phyloP scores from a whole-genome alignment of 2,113 vertebrate genomes.

The Otus sunia region DNA sequence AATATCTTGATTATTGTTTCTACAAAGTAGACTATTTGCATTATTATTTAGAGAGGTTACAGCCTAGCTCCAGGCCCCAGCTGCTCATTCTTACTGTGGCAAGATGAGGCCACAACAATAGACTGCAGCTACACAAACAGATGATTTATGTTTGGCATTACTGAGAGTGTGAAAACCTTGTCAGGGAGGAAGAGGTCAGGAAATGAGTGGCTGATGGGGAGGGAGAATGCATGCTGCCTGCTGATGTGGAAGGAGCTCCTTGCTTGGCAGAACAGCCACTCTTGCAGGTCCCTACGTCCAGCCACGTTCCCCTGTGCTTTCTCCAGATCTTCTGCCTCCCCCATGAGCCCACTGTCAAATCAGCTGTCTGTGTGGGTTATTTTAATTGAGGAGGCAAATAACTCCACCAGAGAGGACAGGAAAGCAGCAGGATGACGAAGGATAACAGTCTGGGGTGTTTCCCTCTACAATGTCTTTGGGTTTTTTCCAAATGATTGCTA shows the following conservation, averaged over 20 bases:
- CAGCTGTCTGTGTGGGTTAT: not conserved
- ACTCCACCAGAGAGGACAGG: not conserved
- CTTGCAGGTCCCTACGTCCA: not conserved
- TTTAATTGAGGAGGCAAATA: not conserved
- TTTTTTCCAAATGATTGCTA: not conserved
- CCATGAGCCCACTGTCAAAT: not conserved
- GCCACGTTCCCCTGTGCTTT: not conserved
- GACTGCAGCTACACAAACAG: not conserved
- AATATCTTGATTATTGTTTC: not conserved
- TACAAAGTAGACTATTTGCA: not conserved
- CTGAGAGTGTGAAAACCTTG: not conserved
- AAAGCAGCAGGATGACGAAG: not conserved
- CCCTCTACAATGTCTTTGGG: not conserved
- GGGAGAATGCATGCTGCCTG: not conserved
- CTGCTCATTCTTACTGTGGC: not conserved
- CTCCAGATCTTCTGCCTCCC: not conserved
- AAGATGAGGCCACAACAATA: not conserved
- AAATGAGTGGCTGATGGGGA: not conserved
- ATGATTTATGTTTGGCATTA: not conserved
- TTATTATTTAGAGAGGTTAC: not conserved
- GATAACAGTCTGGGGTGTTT: not conserved
- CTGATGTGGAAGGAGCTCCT: not conserved
- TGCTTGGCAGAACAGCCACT: not conserved
- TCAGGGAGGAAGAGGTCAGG: not conserved
- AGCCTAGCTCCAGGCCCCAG: not conserved